Evolutionary conservation across 2,113 vertebrate species (phyloP).

Genomic region (Nycticryphes semicollaris): DNA sequence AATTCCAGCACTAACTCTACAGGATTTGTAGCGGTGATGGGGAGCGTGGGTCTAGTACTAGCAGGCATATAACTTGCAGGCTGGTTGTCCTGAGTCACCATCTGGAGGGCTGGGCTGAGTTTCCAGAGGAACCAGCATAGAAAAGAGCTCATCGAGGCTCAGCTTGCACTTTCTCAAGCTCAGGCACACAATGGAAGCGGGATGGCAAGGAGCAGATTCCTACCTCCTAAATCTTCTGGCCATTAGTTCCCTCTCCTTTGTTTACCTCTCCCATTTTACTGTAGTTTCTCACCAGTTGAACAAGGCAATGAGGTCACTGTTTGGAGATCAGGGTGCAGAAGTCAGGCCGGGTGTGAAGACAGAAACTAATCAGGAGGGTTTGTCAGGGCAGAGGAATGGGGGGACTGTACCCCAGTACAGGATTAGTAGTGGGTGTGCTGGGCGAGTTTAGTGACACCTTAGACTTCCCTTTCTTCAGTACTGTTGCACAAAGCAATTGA

Average conservation of each 20-base stretch:
- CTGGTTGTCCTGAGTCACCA: conserved; percentile 8
- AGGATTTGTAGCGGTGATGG: background rate
- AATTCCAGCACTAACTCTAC: background rate
- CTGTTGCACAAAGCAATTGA: background rate
- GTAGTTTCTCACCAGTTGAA: conserved; percentile 50
- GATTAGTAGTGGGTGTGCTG: background rate
- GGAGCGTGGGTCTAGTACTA: background rate
- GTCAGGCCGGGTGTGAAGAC: background rate
- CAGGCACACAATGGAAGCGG: conserved; percentile 1
- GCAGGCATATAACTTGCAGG: background rate
- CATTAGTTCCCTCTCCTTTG: background rate
- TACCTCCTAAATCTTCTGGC: conserved; percentile 47
- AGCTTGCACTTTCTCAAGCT: conserved; percentile 50
- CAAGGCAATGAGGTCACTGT: conserved; percentile 59
- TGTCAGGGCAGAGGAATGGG: background rate
- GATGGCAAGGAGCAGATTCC: background rate
- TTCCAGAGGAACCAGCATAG: conserved; percentile 60
- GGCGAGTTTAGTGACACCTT: background rate
- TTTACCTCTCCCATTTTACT: conserved; percentile 55
- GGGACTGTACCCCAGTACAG: background rate
- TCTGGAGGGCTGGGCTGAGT: conserved; percentile 37
- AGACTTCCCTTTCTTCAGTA: background rate
- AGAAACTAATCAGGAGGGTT: conserved; percentile 1
- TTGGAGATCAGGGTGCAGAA: conserved; percentile 50
- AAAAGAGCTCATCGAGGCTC: background rate